Evolutionary conservation across 1,140 invertebrate genomes (phyloP).

Genomic region (Drosophila varians): DNA sequence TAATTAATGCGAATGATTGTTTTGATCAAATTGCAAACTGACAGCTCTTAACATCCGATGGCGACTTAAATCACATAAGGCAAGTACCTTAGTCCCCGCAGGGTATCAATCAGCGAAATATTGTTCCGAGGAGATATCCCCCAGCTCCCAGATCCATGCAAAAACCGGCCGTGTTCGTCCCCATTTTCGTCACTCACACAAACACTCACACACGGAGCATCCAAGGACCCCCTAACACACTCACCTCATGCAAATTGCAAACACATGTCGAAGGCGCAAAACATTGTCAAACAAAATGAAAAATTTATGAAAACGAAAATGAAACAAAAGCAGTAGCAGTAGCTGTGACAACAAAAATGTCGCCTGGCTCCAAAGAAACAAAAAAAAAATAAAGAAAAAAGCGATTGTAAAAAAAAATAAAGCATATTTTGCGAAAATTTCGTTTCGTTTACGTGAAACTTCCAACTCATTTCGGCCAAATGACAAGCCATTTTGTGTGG

Average conservation of each 20-base stretch:
- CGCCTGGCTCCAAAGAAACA: conserved; percentile 13
- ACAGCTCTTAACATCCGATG: not conserved
- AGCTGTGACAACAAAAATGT: conserved; percentile 40
- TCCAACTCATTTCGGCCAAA: conserved; percentile 58
- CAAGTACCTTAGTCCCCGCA: conserved; percentile 30
- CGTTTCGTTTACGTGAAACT: conserved; percentile 42
- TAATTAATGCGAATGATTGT: too few species aligned
- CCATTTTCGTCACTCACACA: conserved; percentile 9
- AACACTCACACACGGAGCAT: not conserved
- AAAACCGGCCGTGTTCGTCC: conserved; percentile 16
- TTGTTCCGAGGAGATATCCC: conserved; percentile 7
- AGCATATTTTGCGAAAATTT: conserved; percentile 43
- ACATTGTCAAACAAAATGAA: conserved; percentile 74
- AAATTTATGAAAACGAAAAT: conserved; percentile 72
- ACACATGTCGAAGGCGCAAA: conserved; percentile 75
- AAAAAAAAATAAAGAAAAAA: too few species aligned
- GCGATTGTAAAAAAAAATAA: conserved; percentile 27
- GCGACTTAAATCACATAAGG: conserved; percentile 20
- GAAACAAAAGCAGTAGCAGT: conserved; percentile 39
- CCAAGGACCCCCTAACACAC: not conserved
- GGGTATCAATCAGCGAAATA: conserved; percentile 41
- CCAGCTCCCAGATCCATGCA: not conserved
- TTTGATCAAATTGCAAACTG: too few species aligned
- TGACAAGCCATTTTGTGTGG: conserved; percentile 52
- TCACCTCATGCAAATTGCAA: conserved; percentile 69